A percentile compares a stretch with the other conserved stretches of the same genome.
These are phyloP conservation scores for Cyprinodon variegatus DNA, from an alignment of 2,113 vertebrate species.

Conservation along the genomic window DNA sequence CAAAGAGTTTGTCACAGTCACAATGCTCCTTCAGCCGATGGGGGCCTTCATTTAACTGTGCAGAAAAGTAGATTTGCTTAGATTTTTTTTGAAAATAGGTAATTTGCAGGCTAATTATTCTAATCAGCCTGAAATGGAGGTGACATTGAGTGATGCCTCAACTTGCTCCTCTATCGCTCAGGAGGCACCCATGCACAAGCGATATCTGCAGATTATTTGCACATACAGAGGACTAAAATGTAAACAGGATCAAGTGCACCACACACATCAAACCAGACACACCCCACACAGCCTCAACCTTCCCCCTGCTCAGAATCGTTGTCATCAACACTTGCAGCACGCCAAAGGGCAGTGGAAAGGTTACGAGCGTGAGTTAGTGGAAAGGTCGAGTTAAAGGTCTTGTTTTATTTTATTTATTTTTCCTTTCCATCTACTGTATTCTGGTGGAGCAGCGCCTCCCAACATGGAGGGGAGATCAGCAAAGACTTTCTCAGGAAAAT, in stretches of 20 bases:
- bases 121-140: slow-evolving; percentile 58
- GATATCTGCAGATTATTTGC: slow-evolving; percentile 44
- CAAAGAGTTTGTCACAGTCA: slow-evolving; percentile 22
- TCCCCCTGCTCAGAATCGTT: slow-evolving; percentile 59
- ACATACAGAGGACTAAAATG: slow-evolving; percentile 44
- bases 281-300: slow-evolving; percentile 23
- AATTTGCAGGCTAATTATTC: slow-evolving; percentile 74
- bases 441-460: slow-evolving; percentile 58
- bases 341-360: slow-evolving; percentile 78
- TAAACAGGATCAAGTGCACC: slow-evolving; percentile 53
- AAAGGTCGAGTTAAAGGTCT: slow-evolving; percentile 80
- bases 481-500: slow-evolving; percentile 37
- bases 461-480: slow-evolving; percentile 48
- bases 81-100: slow-evolving; percentile 70
- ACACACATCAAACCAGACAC: slow-evolving; percentile 17
- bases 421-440: slow-evolving; percentile 43
- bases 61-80: slow-evolving; percentile 68
- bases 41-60: slow-evolving; percentile 61
- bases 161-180: slow-evolving; percentile 34
- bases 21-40: slow-evolving; percentile 24
- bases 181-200: slow-evolving; percentile 27
- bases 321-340: slow-evolving; percentile 79
- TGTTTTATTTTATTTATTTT: slow-evolving; percentile 60
- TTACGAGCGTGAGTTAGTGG: slow-evolving; percentile 76
- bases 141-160: slow-evolving; percentile 17